Conservation (phyloP, 2,797 vertebrate genomes). For the Sebastes nivosus region DNA sequence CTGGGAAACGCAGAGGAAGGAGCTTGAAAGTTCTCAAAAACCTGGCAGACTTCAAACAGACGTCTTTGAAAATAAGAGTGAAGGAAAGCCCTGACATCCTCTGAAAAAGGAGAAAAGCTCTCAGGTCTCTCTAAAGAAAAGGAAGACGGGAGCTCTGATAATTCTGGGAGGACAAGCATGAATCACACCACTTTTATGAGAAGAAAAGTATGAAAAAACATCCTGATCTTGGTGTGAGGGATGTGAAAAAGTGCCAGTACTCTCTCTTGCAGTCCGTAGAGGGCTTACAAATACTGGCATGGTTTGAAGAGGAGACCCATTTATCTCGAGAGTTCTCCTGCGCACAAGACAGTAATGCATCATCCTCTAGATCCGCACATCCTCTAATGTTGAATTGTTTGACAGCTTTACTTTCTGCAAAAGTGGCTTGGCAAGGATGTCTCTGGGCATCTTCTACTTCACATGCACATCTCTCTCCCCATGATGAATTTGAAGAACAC, state of each 20-base stretch:
- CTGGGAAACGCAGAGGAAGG: background rate
- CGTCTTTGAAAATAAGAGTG: conserved; percentile 10
- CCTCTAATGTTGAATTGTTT: conserved; percentile 32
- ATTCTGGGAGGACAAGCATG: background rate
- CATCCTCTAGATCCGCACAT: conserved; percentile 30
- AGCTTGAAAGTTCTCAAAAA: background rate
- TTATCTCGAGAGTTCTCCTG: conserved; percentile 1
- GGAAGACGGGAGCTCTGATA: background rate
- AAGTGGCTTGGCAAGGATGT: conserved; percentile 12
- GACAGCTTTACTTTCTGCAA: conserved; percentile 28
- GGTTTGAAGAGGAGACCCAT: conserved; percentile 3
- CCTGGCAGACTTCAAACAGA: background rate
- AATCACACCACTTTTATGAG: background rate
- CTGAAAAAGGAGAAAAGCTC: background rate
- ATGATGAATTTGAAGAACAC: conserved; percentile 35
- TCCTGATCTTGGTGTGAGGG: conserved; percentile 3
- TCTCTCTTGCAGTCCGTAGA: background rate
- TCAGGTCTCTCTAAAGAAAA: background rate
- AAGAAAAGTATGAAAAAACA: background rate
- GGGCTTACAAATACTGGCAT: background rate
- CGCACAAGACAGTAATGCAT: conserved; percentile 31
- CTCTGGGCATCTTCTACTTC: conserved; percentile 24
- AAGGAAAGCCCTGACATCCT: background rate
- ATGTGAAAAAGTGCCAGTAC: background rate
- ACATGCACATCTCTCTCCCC: conserved; percentile 26